phyloP scores from a whole-genome alignment of 35 echinoderm and acorn worm genomes.

The Ophioderma brevispina region DNA sequence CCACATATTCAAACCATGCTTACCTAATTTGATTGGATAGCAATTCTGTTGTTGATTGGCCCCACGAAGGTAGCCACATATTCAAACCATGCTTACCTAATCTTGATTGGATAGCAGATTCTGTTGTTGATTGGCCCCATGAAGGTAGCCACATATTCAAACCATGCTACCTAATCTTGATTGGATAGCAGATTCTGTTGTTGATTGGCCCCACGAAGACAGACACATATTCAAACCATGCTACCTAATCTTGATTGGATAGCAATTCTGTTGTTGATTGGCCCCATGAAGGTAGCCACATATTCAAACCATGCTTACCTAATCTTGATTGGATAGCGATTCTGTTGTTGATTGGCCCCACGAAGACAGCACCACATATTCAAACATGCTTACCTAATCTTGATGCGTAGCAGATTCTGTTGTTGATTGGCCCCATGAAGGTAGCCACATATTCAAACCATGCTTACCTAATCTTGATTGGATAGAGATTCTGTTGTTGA shows the following conservation, averaged over 20 bases:
- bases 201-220: background rate
- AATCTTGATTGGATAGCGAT: conserved; percentile 82
- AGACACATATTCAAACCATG: too few relatives aligned
- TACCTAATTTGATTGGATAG: conserved; percentile 90
- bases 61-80: too few relatives aligned
- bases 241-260: conserved; percentile 90
- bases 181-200: conserved; percentile 62
- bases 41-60: conserved; percentile 24
- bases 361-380: too few relatives aligned
- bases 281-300: too few relatives aligned
- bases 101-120: too few relatives aligned
- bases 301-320: too few relatives aligned
- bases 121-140: conserved; percentile 13
- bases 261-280: conserved; percentile 29
- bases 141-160: too few relatives aligned
- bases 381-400: conserved; percentile 94
- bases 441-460: too few relatives aligned
- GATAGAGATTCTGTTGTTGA: conserved; percentile 47
- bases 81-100: too few relatives aligned
- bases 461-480: conserved; percentile 90
- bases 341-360: conserved; percentile 33
- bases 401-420: conserved; percentile 70
- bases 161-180: conserved; percentile 82
- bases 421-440: background rate
- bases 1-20: too few relatives aligned